Base-by-base conservation (phyloP, 2,888 invertebrate genomes). In the Bellardia pandia region DNA sequence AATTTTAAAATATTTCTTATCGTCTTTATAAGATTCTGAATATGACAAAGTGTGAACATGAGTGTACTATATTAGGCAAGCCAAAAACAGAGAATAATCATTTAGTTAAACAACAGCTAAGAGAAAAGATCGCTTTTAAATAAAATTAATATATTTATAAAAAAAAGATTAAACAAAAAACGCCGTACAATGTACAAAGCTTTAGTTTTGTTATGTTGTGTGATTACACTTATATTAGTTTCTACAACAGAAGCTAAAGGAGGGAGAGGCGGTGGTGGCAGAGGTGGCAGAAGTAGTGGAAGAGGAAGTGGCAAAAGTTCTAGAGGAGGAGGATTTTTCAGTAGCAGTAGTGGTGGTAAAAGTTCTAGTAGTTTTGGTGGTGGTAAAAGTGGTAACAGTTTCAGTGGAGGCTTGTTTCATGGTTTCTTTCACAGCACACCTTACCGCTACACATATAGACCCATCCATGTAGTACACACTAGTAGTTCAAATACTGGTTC, bases 401-500 rank as follows among this genome's bases (percentile, higher is more conserved):
- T n/a, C 3, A 33, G 51, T 53, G 23, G 66, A 40, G 56, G 56
- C 5, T 64, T 40, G 64, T 40, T 64, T 23, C 37, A 48, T 11
- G 71, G 83, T 40, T 37, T 71, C 13, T 83, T 77, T 45, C 64
- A 74, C n/a, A 72, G 45, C 13, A n/a, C 78, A 16, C 78, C 78
- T 8, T 37, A 51, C 6, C 60, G 56, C 9, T 69, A 78, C 16
- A 14, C 16, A 0, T 69, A 69, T 8, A 16, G 16, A 11, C 69
- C 69, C 14, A 8, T 3, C 0, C 45, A 51, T 64, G 16, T 62
- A 51, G 37, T 3, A 4, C 37, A 6, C 5, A 62, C 11, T 40
- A 69, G 37, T 60, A 40, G n/a, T 13, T 5, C 48, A 48, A 30
- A 14, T n/a, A 30, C 58, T 5, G 16, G 58, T 40, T 53, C 53